Evolutionary conservation across 2,888 invertebrate genomes (phyloP).

Genomic region (Heliconius cydno): DNA sequence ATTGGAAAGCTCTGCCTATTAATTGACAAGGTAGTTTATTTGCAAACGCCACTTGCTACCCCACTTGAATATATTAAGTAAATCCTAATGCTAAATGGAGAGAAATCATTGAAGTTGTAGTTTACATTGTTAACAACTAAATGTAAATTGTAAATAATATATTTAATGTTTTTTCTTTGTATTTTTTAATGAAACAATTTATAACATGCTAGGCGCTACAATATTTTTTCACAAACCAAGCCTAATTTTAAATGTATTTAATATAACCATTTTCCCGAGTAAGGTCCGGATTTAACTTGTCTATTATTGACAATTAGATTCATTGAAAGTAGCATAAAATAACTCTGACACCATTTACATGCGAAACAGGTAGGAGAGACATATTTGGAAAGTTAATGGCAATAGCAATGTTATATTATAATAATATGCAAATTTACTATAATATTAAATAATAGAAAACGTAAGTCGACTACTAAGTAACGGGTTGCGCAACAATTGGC

Average conservation of each 20-base stretch:
- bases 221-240: too few relatives aligned
- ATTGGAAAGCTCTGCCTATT: constrained; percentile 43
- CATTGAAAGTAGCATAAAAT: neutral
- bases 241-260: too few relatives aligned
- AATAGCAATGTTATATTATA: constrained; percentile 36
- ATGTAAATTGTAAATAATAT: neutral
- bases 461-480: constrained; percentile 35
- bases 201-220: too few relatives aligned
- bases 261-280: too few relatives aligned
- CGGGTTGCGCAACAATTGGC: constrained; percentile 61
- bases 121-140: neutral
- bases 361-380: constrained; percentile 24
- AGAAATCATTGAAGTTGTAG: neutral
- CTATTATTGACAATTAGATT: too few relatives aligned
- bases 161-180: too few relatives aligned
- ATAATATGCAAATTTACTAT: constrained; percentile 39
- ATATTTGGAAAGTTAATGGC: constrained; percentile 19
- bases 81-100: constrained; percentile 22
- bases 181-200: too few relatives aligned
- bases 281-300: too few relatives aligned
- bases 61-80: constrained; percentile 31
- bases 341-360: constrained; percentile 25
- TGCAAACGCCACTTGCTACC: constrained; percentile 34
- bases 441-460: constrained; percentile 42
- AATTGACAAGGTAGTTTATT: constrained; percentile 39